Evolutionary conservation across 2,888 invertebrate genomes (phyloP).

Genomic region (Ophion obscuratus): DNA sequence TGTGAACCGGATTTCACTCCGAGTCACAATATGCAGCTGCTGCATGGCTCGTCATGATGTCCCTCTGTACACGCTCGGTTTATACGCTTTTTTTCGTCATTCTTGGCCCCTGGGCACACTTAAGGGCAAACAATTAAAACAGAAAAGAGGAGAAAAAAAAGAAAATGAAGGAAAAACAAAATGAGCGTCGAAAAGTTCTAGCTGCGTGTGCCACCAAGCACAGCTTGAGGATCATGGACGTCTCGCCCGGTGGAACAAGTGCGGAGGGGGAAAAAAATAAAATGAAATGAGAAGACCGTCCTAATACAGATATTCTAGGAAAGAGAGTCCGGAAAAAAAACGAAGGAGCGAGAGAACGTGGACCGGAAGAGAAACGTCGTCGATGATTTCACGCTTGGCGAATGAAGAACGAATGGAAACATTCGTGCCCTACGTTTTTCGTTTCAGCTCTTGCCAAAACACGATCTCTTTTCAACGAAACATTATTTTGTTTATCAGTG

Average conservation of each 20-base stretch:
- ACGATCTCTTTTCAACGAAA: not conserved
- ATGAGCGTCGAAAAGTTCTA: slow-evolving; percentile 3
- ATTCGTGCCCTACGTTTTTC: slow-evolving; percentile 14
- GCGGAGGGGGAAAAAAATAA: slow-evolving; percentile 26
- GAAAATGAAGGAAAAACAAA: slow-evolving; percentile 34
- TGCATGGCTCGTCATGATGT: slow-evolving; percentile 64
- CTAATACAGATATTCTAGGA: slow-evolving; percentile 64
- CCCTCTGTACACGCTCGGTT: slow-evolving; percentile 38
- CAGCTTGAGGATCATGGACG: slow-evolving; percentile 17
- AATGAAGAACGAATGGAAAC: slow-evolving; percentile 31
- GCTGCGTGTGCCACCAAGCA: slow-evolving; percentile 17
- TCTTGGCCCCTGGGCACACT: slow-evolving; percentile 50
- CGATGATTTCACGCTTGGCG: slow-evolving; percentile 65
- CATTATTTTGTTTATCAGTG: not conserved
- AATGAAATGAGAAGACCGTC: slow-evolving; percentile 38
- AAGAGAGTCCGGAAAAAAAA: slow-evolving; percentile 43
- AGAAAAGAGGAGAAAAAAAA: slow-evolving; percentile 22
- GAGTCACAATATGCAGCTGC: slow-evolving; percentile 74
- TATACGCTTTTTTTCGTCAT: slow-evolving; percentile 37
- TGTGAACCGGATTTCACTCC: slow-evolving; percentile 81
- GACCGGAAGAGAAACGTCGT: slow-evolving; percentile 70
- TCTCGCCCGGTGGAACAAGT: slow-evolving; percentile 54
- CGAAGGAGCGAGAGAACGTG: slow-evolving; percentile 23
- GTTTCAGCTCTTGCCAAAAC: slow-evolving; percentile 2
- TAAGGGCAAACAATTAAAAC: slow-evolving; percentile 56